These are phyloP conservation scores for Delphinapterus leucas DNA, from an alignment of 2,113 vertebrate species.

Conservation along the genomic window DNA sequence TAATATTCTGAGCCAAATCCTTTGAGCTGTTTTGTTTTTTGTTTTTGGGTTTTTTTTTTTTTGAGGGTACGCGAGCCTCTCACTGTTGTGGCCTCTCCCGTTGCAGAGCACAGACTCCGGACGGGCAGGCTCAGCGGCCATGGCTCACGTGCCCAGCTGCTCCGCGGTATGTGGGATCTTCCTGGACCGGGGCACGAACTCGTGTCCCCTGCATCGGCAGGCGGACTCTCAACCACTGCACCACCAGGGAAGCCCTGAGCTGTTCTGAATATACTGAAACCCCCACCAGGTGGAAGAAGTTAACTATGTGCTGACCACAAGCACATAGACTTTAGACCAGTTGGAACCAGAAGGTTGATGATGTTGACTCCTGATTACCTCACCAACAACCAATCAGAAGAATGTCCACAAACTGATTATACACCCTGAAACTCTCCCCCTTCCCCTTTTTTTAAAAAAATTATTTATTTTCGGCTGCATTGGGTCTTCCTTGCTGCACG, in stretches of 20 bases:
- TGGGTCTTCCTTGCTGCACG: too few relatives aligned
- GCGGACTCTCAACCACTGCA: too few relatives aligned
- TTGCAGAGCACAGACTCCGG: too few relatives aligned
- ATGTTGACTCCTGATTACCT: neutral
- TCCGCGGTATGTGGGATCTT: too few relatives aligned
- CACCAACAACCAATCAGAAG: neutral
- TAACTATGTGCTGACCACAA: neutral
- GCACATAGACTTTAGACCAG: neutral
- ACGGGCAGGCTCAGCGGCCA: too few relatives aligned
- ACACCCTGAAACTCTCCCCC: neutral
- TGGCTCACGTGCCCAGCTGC: too few relatives aligned
- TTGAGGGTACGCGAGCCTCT: accelerated
- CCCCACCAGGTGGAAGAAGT: neutral
- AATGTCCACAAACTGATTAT: neutral
- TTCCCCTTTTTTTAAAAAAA: accelerated
- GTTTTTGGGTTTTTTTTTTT: too few relatives aligned
- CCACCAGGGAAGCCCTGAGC: neutral
- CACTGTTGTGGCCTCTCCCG: too few relatives aligned
- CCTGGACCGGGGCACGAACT: too few relatives aligned
- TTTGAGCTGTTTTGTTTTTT: neutral
- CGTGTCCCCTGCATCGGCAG: too few relatives aligned
- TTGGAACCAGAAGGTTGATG: neutral
- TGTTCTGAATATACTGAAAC: neutral
- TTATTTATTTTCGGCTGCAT: too few relatives aligned
- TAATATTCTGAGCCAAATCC: neutral